A percentile compares a stretch with the other conserved stretches of the same genome.
Conservation (phyloP, 35 echinoderm and acorn worm genomes). For the Heliocidaris tuberculata region DNA sequence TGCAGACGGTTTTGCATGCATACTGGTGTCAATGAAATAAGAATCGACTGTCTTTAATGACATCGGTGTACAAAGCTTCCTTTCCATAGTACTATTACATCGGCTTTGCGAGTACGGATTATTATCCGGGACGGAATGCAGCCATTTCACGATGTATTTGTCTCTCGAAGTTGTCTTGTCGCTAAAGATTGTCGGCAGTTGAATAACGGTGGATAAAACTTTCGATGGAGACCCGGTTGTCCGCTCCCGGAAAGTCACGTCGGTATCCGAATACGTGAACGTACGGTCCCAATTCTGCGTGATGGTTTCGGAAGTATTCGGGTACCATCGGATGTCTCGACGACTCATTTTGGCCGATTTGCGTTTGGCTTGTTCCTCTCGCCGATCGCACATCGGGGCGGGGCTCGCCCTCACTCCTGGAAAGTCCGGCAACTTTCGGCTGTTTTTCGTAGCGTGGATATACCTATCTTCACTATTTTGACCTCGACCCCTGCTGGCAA, state of each 20-base stretch:
- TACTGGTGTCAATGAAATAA: constrained; percentile 37
- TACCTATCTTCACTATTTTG: not conserved
- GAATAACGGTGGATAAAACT: constrained; percentile 17
- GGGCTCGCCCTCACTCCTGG: constrained; percentile 42
- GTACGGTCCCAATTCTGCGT: constrained; percentile 42
- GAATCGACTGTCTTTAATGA: constrained; percentile 39
- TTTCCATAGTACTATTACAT: not conserved
- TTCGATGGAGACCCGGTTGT: constrained; percentile 45
- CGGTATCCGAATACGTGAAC: constrained; percentile 42
- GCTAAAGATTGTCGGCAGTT: constrained; percentile 52
- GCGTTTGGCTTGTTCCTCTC: constrained; percentile 22
- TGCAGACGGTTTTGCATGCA: not conserved
- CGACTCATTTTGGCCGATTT: not conserved
- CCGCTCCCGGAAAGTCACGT: constrained; percentile 30
- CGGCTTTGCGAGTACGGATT: constrained; percentile 36
- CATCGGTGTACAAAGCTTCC: not conserved
- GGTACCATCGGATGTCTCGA: constrained; percentile 33
- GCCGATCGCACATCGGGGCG: constrained; percentile 25
- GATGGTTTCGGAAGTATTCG: constrained; percentile 33
- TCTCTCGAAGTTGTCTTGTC: constrained; percentile 35
- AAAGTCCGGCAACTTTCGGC: constrained; percentile 53
- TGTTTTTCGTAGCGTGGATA: constrained; percentile 45
- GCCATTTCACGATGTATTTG: constrained; percentile 57
- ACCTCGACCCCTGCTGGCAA: not conserved
- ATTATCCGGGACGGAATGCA: constrained; percentile 42